Evolutionary conservation across 37 sponge, comb jelly and placozoan genomes (phyloP), one percentile per base, ranked within the genome.

Genomic region (Theonella swinhoei): DNA sequence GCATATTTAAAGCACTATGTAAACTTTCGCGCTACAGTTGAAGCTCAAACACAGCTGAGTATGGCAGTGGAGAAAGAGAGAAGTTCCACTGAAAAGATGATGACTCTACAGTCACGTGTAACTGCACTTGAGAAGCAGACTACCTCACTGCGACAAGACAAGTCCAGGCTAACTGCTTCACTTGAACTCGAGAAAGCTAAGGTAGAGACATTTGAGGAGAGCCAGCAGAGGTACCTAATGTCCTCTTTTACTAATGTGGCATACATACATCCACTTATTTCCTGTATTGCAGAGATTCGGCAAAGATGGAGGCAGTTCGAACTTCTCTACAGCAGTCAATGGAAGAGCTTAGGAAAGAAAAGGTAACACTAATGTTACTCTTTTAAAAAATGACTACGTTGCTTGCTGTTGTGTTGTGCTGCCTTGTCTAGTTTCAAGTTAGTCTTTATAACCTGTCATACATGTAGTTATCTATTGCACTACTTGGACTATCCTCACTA

Each of bases 261-360:
- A 47, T 47, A 14, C 54, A 7, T 47, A 24, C 31, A 29, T 70
- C 2, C 36, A 31, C 70, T 30, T 32, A 14, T 23, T 62, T 61
- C 34, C 54, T 8, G 4, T 4, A 5, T 60, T 78, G n/a, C 68
- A 94, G 94, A 47, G 88, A 83, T 7, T 61, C 78, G 35, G 81
- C 87, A 22, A 90, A 84, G 39, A 61, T 78, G 34, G 90, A 93
- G 68, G 80, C 87, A 30, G 37, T 93, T 9, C 63, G 88, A 39
- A 23, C 80, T 3, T 76, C 83, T 30, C 75, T 59, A 22, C 78
- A 75, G 36, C 75, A 72, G 20, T 67, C 85, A 4, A 39, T 89
- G 38, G 90, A 89, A 14, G 86, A 93, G 37, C 62, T 89, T n/a
- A 82, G 64, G 43, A 93, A 86, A 67, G 90, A 93, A 73, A 93